These are phyloP conservation scores for Pocillopora meandrina DNA, from an alignment of 92 coral and sea anemone genomes.

Conservation along the genomic window DNA sequence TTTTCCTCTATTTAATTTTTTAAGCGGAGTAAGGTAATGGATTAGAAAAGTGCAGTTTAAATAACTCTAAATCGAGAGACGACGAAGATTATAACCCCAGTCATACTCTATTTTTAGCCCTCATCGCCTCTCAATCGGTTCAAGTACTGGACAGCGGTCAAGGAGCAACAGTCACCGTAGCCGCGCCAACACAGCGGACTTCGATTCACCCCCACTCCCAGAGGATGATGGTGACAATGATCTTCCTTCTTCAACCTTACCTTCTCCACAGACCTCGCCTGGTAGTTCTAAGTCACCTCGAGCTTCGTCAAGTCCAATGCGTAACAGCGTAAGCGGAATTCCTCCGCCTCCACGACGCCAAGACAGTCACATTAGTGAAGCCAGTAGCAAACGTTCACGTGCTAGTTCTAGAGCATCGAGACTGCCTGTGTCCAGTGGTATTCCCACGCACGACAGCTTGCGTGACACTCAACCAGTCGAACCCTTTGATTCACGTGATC, in stretches of 20 bases:
- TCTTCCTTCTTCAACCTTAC: conserved; percentile 56
- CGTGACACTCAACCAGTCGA: conserved; percentile 20
- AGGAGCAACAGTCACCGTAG: conserved; percentile 74
- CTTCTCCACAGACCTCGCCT: conserved; percentile 68
- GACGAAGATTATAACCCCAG: too few species aligned
- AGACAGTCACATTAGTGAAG: conserved; percentile 64
- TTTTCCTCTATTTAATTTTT: too few species aligned
- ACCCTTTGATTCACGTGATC: conserved; percentile 37
- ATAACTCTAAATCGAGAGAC: too few species aligned
- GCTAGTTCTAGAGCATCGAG: conserved; percentile 63
- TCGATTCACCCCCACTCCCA: conserved; percentile 39
- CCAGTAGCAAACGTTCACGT: conserved; percentile 56
- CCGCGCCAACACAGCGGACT: conserved; percentile 61
- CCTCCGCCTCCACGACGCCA: conserved; percentile 60
- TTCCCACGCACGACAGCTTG: conserved; percentile 28
- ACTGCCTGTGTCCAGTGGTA: conserved; percentile 25
- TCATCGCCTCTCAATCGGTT: conserved; percentile 55
- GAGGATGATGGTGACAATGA: conserved; percentile 48
- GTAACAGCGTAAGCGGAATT: conserved; percentile 41
- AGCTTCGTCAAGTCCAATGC: conserved; percentile 66
- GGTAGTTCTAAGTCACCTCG: conserved; percentile 49
- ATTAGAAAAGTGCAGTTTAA: too few species aligned
- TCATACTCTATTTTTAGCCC: conserved; percentile 16
- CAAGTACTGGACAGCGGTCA: conserved; percentile 68
- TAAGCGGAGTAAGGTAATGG: too few species aligned